Conservation (phyloP, 1,140 invertebrate species). For the Platorchestia sp. region DNA sequence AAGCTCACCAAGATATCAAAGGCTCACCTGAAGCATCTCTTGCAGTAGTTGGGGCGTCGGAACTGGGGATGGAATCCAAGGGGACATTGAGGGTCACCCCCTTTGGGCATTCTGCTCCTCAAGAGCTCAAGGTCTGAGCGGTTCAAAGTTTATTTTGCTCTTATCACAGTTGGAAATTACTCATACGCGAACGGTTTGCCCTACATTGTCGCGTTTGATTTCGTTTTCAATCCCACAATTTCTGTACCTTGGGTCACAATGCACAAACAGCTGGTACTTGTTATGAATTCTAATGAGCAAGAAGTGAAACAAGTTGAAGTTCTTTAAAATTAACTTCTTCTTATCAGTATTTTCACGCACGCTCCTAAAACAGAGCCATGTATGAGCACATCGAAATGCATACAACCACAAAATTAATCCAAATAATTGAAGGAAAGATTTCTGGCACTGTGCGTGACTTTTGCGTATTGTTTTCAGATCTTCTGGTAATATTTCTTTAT, state of each 20-base stretch:
- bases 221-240: background rate
- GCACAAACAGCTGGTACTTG: background rate
- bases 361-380: slow-evolving; percentile 12
- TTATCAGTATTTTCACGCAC: background rate
- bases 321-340: background rate
- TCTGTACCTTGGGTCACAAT: background rate
- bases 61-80: slow-evolving; percentile 95
- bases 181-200: background rate
- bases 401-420: slow-evolving; percentile 59
- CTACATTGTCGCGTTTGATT: background rate
- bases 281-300: background rate
- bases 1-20: background rate
- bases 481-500: background rate
- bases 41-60: slow-evolving; percentile 91
- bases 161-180: background rate
- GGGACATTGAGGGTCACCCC: slow-evolving; percentile 84
- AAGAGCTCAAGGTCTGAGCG: background rate
- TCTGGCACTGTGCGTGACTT: slow-evolving; percentile 56
- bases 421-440: slow-evolving; percentile 5
- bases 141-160: background rate
- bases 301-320: background rate
- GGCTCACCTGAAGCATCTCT: slow-evolving; percentile 86
- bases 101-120: slow-evolving; percentile 63
- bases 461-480: background rate
- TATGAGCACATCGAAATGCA: slow-evolving; percentile 57